These are phyloP conservation scores for Lithobates pipiens DNA, from an alignment of 2,797 vertebrate species.

Conservation along the genomic window DNA sequence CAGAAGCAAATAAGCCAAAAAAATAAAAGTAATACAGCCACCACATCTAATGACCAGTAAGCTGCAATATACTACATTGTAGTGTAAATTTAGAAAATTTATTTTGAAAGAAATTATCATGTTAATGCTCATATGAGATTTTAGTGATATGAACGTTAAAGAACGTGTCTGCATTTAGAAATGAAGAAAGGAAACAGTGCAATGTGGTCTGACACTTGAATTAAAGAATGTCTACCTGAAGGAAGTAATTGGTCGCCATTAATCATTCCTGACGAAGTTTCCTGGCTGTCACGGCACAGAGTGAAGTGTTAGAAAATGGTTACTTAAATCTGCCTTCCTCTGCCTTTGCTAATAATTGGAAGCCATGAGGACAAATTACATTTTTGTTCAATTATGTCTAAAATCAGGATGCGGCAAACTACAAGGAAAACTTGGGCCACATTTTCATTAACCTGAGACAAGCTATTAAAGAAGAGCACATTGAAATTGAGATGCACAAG, in stretches of 20 bases:
- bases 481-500: slow-evolving; percentile 15
- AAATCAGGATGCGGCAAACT: background rate
- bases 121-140: no score
- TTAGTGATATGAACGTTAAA: no score
- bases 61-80: no score
- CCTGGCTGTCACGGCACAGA: slow-evolving; percentile 30
- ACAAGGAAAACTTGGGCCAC: slow-evolving; percentile 10
- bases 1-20: no score
- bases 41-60: no score
- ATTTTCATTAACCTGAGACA: slow-evolving; percentile 39
- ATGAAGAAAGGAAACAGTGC: background rate
- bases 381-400: slow-evolving; percentile 38
- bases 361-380: slow-evolving; percentile 19
- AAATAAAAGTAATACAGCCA: no score
- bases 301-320: slow-evolving; percentile 29
- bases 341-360: slow-evolving; percentile 36
- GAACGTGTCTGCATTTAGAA: background rate
- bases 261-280: slow-evolving; percentile 35
- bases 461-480: slow-evolving; percentile 24
- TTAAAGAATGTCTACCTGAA: slow-evolving; percentile 33
- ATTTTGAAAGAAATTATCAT: no score
- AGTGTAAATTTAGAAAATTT: no score
- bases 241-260: slow-evolving; percentile 37
- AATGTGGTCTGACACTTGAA: background rate
- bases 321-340: slow-evolving; percentile 29